Conservation (phyloP, 2,888 invertebrate species). For the Parnassius smintheus region DNA sequence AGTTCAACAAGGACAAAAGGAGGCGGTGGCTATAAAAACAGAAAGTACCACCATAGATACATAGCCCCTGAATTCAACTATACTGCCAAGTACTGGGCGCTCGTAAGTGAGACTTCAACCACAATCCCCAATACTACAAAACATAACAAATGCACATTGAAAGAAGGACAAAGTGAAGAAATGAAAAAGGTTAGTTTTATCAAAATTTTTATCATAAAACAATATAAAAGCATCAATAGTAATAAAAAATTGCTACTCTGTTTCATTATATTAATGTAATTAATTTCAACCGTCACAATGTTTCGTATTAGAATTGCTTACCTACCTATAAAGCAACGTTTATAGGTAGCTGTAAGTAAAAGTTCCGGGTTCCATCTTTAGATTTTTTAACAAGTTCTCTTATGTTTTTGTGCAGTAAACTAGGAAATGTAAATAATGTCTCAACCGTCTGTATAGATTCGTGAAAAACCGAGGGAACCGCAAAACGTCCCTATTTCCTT, state of each 20-base stretch:
- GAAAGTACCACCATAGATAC: conserved; percentile 73
- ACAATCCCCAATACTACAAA: conserved; percentile 52
- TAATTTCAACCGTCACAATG: too few relatives aligned
- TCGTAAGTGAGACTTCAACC: conserved; percentile 69
- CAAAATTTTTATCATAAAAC: too few relatives aligned
- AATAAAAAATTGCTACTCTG: too few relatives aligned
- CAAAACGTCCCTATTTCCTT: conserved; percentile 85
- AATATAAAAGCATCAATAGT: too few relatives aligned
- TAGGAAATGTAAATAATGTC: too few relatives aligned
- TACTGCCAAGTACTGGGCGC: conserved; percentile 72
- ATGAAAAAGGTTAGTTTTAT: conserved; percentile 59
- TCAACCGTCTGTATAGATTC: conserved; percentile 46
- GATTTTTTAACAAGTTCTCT: too few relatives aligned
- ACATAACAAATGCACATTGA: conserved; percentile 69
- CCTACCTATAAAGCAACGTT: too few relatives aligned
- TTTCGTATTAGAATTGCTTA: too few relatives aligned
- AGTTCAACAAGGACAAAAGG: conserved; percentile 71
- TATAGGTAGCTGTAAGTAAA: too few relatives aligned
- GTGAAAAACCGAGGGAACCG: conserved; percentile 59
- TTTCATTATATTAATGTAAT: too few relatives aligned
- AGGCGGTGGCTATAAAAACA: conserved; percentile 65
- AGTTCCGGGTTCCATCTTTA: too few relatives aligned
- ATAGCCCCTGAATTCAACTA: conserved; percentile 74
- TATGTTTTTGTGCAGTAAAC: too few relatives aligned
- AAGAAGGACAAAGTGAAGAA: conserved; percentile 66